These are phyloP conservation scores for Parapristionchus giblindavisi DNA, from an alignment of 2,888 invertebrate species.

Conservation along the genomic window DNA sequence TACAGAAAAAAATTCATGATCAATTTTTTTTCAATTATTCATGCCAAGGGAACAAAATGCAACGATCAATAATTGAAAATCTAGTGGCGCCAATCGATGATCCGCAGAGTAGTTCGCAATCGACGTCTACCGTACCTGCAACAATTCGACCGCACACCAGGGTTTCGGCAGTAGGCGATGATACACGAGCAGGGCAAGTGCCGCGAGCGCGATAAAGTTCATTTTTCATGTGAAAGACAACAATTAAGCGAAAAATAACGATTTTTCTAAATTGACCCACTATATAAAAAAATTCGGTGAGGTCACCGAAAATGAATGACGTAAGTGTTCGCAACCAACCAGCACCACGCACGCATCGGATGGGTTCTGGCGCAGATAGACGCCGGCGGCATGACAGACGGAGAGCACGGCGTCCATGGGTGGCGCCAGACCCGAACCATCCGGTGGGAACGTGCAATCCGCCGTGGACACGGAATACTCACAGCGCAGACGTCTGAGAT, in stretches of 20 bases:
- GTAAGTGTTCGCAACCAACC: conserved; percentile 47
- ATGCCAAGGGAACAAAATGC: no score
- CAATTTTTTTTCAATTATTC: no score
- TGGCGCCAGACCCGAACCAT: conserved; percentile 35
- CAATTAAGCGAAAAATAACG: no score
- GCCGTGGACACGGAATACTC: conserved; percentile 39
- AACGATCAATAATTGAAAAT: no score
- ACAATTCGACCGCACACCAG: conserved; percentile 87
- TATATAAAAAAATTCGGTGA: no score
- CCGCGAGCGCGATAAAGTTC: conserved; percentile 80
- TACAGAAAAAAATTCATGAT: no score
- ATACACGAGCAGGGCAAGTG: conserved; percentile 85
- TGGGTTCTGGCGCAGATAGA: conserved; percentile 83
- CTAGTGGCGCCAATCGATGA: no score
- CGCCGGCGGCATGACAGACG: conserved; percentile 81
- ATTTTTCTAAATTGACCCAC: no score
- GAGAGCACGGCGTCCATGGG: conserved; percentile 75
- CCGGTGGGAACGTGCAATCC: conserved; percentile 36
- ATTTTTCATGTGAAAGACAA: no score
- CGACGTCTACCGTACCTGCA: no score
- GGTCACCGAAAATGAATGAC: no score
- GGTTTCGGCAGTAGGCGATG: conserved; percentile 82
- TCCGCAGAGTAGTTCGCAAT: no score
- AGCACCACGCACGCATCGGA: conserved; percentile 38
- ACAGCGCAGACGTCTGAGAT: conserved; percentile 40